phyloP scores from a whole-genome alignment of 1,140 invertebrate genomes.

The Philopotamus ludificatus region DNA sequence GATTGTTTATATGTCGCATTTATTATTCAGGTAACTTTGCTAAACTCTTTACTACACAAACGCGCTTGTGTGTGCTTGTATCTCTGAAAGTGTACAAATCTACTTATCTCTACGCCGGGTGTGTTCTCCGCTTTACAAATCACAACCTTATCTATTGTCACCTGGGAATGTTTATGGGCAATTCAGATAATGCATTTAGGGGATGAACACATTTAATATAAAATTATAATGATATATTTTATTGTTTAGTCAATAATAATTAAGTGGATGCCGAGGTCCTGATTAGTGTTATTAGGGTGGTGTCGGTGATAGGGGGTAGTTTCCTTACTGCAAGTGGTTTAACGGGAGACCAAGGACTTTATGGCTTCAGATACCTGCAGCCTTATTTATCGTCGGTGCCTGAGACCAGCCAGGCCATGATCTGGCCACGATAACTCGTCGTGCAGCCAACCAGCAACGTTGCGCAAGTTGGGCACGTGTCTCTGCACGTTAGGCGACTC shows the following conservation, averaged over 20 bases:
- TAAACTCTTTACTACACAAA: neutral
- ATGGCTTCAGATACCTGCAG: slow-evolving; percentile 18
- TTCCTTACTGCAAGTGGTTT: slow-evolving; percentile 4
- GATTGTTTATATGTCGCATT: neutral
- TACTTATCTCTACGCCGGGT: too few species aligned
- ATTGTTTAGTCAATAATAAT: too few species aligned
- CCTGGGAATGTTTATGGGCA: slow-evolving; percentile 15
- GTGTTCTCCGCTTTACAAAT: slow-evolving; percentile 17
- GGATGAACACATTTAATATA: neutral
- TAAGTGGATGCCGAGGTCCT: too few species aligned
- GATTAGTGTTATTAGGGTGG: too few species aligned
- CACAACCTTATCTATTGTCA: slow-evolving; percentile 21
- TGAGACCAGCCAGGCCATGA: slow-evolving; percentile 14
- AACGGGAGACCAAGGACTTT: neutral
- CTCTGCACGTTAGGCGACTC: neutral
- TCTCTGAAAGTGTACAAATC: neutral
- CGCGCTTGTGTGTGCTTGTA: neutral
- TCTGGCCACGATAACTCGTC: slow-evolving; percentile 10
- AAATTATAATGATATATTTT: too few species aligned
- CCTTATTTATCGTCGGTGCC: slow-evolving; percentile 19
- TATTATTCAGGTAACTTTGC: neutral
- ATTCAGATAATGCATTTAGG: neutral
- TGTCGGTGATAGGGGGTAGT: too few species aligned
- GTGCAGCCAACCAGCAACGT: neutral
- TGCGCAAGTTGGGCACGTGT: neutral